phyloP scores from a whole-genome alignment of 2,888 invertebrate genomes.

The Syrista parreyssii region DNA sequence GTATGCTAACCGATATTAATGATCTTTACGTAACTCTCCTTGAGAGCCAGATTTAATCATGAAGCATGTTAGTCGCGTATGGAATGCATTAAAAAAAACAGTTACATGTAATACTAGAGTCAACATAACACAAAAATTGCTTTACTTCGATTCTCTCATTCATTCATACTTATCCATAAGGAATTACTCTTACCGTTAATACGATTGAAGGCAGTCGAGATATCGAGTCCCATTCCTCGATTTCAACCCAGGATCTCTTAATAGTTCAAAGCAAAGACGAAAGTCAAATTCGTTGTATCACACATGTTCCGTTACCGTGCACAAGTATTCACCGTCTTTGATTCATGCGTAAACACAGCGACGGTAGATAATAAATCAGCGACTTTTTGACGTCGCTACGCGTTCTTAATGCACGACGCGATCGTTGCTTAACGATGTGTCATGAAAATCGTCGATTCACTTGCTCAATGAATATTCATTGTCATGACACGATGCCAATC shows the following conservation, averaged over 20 bases:
- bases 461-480: conserved; percentile 42
- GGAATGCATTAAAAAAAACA: background rate
- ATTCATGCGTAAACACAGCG: background rate
- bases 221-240: conserved; percentile 42
- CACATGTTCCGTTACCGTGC: background rate
- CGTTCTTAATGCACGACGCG: background rate
- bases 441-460: conserved; percentile 42
- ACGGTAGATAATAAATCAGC: background rate
- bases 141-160: background rate
- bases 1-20: background rate
- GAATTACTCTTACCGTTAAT: conserved; percentile 33
- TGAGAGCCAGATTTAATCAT: background rate
- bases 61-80: too few species aligned
- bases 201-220: conserved; percentile 37
- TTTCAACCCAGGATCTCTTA: background rate
- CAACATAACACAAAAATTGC: too few species aligned
- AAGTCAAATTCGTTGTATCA: background rate
- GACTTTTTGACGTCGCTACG: background rate
- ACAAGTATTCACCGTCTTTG: background rate
- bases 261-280: background rate
- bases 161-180: background rate
- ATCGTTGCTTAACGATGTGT: conserved; percentile 11
- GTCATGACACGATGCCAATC: conserved; percentile 4
- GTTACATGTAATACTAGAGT: background rate
- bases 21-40: background rate